Percentiles rank a stretch among this genome's conserved stretches.
phyloP scores from a whole-genome alignment of 2,113 vertebrate genomes.

The Tichodroma muraria region DNA sequence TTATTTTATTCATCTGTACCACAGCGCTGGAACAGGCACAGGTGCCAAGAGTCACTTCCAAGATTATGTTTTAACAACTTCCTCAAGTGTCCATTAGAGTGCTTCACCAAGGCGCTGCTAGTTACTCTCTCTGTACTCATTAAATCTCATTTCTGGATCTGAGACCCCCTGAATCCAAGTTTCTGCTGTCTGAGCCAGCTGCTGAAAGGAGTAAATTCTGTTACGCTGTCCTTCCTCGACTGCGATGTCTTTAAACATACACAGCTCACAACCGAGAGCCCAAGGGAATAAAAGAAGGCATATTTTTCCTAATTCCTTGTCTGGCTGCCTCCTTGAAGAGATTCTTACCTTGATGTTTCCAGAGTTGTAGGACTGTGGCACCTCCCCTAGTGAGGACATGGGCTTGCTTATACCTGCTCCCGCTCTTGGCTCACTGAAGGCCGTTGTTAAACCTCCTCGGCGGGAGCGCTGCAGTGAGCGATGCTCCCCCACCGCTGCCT shows the following conservation, averaged over 20 bases:
- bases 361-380: background rate
- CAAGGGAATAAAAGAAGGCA: background rate
- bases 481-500: rapidly evolving
- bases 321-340: background rate
- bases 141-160: background rate
- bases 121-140: background rate
- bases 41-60: background rate
- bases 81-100: background rate
- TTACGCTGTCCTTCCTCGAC: background rate
- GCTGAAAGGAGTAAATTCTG: background rate
- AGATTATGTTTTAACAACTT: background rate
- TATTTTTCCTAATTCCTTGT: background rate
- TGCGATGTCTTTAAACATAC: background rate
- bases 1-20: background rate
- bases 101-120: background rate
- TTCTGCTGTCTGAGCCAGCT: background rate
- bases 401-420: background rate
- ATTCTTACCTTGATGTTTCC: background rate
- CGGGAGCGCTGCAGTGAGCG: rapidly evolving
- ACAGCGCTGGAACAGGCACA: background rate
- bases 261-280: background rate
- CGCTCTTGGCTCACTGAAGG: background rate
- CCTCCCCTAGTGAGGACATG: background rate
- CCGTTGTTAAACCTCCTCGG: no score
- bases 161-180: background rate